Percentiles rank a stretch among this genome's conserved stretches.
These are phyloP conservation scores for Sorex fumeus DNA, from an alignment of 2,113 vertebrate genomes.

Conservation along the genomic window DNA sequence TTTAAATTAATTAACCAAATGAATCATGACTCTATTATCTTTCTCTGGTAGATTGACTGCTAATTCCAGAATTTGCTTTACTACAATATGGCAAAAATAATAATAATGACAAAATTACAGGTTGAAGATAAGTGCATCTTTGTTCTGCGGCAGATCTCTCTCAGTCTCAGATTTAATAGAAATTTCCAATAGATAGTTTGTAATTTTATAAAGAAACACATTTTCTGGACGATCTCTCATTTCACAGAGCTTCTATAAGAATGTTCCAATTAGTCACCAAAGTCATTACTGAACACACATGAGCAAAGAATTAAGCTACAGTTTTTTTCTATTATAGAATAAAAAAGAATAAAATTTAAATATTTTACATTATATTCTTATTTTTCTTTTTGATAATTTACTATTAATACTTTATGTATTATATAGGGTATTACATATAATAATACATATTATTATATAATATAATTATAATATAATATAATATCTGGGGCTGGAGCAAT, in stretches of 20 bases:
- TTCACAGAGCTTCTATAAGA: background rate
- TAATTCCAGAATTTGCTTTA: background rate
- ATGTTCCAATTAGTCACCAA: background rate
- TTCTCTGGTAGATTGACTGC: background rate
- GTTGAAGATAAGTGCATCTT: background rate
- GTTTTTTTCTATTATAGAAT: no score
- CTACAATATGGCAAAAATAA: background rate
- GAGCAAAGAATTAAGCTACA: background rate
- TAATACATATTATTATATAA: no score
- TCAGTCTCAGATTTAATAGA: background rate
- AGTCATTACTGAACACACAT: background rate
- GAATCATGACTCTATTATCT: background rate
- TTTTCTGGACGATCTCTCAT: background rate
- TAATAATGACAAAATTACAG: no score
- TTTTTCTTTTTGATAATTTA: constrained; percentile 7
- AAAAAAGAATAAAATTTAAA: background rate
- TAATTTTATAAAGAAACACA: constrained; percentile 38
- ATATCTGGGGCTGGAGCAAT: no score
- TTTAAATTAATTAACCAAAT: background rate
- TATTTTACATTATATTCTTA: background rate
- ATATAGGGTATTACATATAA: no score
- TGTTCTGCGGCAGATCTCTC: background rate
- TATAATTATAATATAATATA: no score
- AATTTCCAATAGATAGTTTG: background rate
- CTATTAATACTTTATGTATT: background rate